Percentiles rank a stretch among this genome's conserved stretches.
These are phyloP conservation scores for Xerus rutilus DNA, from an alignment of 2,797 vertebrate genomes.

Conservation along the genomic window DNA sequence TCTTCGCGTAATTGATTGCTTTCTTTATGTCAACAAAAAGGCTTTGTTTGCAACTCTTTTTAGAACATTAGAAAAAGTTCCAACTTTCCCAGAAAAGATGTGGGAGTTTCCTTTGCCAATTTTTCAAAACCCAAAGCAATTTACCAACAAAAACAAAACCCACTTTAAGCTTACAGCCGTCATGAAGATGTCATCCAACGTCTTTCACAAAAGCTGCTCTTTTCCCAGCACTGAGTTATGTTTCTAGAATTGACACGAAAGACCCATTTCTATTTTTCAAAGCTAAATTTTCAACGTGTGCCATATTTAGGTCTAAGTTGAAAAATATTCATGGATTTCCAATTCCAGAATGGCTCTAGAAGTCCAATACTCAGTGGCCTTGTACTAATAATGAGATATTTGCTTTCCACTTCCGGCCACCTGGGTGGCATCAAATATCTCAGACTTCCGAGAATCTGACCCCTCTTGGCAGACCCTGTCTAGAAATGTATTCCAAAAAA, in stretches of 20 bases:
- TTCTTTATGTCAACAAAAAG: constrained; percentile 41
- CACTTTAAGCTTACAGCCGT: neutral
- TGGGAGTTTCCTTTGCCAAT: neutral
- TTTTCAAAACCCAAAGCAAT: constrained; percentile 54
- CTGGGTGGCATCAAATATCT: constrained; percentile 35
- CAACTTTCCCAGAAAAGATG: constrained; percentile 57
- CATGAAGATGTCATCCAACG: neutral
- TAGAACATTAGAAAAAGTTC: constrained; percentile 39
- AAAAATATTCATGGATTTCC: neutral
- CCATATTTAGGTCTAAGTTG: neutral
- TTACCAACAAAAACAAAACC: constrained; percentile 35
- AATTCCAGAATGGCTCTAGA: neutral
- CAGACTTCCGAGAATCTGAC: neutral
- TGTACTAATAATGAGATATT: neutral
- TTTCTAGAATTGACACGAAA: neutral
- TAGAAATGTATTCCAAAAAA: neutral
- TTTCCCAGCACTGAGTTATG: neutral
- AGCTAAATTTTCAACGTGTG: constrained; percentile 21
- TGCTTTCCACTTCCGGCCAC: constrained; percentile 12
- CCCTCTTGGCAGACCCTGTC: neutral
- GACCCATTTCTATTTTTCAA: neutral
- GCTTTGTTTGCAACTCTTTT: neutral
- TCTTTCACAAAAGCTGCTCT: neutral
- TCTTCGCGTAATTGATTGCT: too few species aligned
- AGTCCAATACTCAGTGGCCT: neutral